phyloP scores from a whole-genome alignment of 2,888 invertebrate species.

The Aphodius granarius region DNA sequence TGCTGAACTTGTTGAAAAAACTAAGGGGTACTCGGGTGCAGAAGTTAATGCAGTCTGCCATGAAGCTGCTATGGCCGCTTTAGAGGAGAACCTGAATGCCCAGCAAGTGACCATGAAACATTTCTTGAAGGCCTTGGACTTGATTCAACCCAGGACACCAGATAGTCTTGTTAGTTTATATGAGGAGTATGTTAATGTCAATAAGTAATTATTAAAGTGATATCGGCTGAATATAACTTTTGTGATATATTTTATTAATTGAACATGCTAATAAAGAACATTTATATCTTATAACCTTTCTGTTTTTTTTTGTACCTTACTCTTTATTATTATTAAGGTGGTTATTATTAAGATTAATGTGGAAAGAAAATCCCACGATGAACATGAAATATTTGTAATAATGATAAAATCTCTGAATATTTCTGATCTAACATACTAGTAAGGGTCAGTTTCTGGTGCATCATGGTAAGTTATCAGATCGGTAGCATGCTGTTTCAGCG shows the following conservation, averaged over 20 bases:
- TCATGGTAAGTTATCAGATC: too few relatives aligned
- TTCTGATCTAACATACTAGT: too few relatives aligned
- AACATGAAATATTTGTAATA: too few relatives aligned
- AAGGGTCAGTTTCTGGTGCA: too few relatives aligned
- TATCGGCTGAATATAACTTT: neutral
- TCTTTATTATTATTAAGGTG: neutral
- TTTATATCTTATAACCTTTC: neutral
- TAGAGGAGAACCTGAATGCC: constrained; percentile 74
- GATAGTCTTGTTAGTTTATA: constrained; percentile 72
- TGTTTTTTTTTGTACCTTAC: neutral
- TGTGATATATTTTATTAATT: neutral
- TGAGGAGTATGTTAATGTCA: constrained; percentile 33
- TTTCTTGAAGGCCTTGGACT: constrained; percentile 71
- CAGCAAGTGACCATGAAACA: constrained; percentile 65
- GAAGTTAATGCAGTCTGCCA: constrained; percentile 89
- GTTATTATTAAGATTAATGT: too few relatives aligned
- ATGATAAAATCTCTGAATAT: too few relatives aligned
- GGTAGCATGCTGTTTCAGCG: too few relatives aligned
- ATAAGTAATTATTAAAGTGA: constrained; percentile 21
- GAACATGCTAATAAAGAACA: neutral
- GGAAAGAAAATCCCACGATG: too few relatives aligned
- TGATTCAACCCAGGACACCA: constrained; percentile 78
- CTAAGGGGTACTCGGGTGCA: constrained; percentile 90
- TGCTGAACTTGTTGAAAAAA: constrained; percentile 66
- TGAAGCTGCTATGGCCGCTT: constrained; percentile 85